A percentile compares a stretch with the other conserved stretches of the same genome.
Conservation (phyloP, 2,888 invertebrate species). For the Diplolepis rosae region DNA sequence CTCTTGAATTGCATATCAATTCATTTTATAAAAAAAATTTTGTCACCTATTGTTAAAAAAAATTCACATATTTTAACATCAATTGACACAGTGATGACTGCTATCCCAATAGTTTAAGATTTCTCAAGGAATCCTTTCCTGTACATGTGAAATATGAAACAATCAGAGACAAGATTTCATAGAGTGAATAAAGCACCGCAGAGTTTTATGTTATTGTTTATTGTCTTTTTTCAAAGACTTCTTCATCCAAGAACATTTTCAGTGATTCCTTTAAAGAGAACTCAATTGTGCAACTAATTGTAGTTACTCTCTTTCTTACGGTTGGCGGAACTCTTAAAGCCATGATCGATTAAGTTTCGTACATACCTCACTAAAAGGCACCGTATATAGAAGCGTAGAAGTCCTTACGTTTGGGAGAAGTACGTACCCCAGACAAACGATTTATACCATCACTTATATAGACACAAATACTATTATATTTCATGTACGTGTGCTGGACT, state of each 20-base stretch:
- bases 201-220: slow-evolving; percentile 34
- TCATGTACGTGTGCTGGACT: slow-evolving; percentile 35
- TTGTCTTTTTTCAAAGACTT: slow-evolving; percentile 46
- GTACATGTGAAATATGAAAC: not conserved
- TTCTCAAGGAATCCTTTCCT: no score
- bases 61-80: no score
- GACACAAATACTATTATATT: not conserved
- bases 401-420: slow-evolving; percentile 4
- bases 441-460: slow-evolving; percentile 4
- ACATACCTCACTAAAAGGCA: slow-evolving; percentile 22
- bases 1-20: no score
- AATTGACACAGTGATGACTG: no score
- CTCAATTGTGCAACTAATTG: slow-evolving; percentile 70
- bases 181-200: slow-evolving; percentile 20
- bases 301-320: slow-evolving; percentile 55
- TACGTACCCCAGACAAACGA: slow-evolving; percentile 33
- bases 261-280: slow-evolving; percentile 61
- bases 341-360: slow-evolving; percentile 39
- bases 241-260: slow-evolving; percentile 44
- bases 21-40: no score
- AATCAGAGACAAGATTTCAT: slow-evolving; percentile 45
- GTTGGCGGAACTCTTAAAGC: slow-evolving; percentile 32
- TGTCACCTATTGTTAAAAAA: no score
- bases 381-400: slow-evolving; percentile 1
- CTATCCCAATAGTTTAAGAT: no score